Conservation (phyloP, 2,888 invertebrate species). For the Apamea crenata region DNA sequence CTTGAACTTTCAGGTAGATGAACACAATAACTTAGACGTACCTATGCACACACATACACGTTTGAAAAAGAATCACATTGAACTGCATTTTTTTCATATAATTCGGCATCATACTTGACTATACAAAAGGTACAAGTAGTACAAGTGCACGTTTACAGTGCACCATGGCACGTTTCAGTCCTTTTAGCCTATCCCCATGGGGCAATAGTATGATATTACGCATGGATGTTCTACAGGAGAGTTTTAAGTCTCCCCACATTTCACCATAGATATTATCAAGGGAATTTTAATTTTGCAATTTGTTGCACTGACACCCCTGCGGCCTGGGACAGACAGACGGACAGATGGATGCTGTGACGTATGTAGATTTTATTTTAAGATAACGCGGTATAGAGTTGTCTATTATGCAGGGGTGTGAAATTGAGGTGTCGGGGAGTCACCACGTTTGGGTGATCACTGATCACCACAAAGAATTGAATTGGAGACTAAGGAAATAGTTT, state of each 20-base stretch:
- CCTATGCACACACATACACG: too few species aligned
- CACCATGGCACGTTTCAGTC: neutral
- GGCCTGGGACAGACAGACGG: constrained; percentile 67
- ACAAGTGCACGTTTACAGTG: neutral
- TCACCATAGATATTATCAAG: constrained; percentile 78
- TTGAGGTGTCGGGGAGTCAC: constrained; percentile 46
- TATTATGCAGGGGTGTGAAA: constrained; percentile 64
- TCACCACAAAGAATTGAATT: neutral
- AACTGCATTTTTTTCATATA: neutral
- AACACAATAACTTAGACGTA: neutral
- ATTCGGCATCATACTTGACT: too few species aligned
- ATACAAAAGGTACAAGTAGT: neutral
- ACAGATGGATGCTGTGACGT: constrained; percentile 79
- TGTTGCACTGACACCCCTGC: constrained; percentile 77
- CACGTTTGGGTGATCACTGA: constrained; percentile 30
- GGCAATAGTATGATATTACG: constrained; percentile 43
- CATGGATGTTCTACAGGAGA: constrained; percentile 35
- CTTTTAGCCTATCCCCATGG: constrained; percentile 10
- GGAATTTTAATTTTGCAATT: constrained; percentile 89
- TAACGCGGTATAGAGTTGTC: constrained; percentile 70
- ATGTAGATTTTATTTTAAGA: constrained; percentile 81
- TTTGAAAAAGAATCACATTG: too few species aligned
- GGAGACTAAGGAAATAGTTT: constrained; percentile 2
- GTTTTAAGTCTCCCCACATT: constrained; percentile 46
- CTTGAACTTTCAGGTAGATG: neutral